Base-by-base conservation (phyloP, 2,113 vertebrate species). In the Tupaia chinensis region DNA sequence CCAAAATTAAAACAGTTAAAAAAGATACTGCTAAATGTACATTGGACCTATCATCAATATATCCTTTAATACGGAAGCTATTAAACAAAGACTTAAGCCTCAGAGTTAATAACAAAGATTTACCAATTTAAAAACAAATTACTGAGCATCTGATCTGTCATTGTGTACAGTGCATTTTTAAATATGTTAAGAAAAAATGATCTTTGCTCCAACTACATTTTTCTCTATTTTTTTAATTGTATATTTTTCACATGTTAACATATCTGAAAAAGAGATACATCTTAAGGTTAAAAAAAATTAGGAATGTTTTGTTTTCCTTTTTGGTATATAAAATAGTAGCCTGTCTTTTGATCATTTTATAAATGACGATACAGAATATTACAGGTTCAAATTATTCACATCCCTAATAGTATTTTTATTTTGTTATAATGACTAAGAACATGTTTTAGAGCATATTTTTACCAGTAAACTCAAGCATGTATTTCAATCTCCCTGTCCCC, bases 41-140 rank as follows among this genome's bases (percentile, higher is more conserved):
- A 96, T 63, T 87, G 34, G 72, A 1, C 2, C 58, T 80, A 76
- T 56, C 5, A 44, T n/a, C 97, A 44, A 44, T 44, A 44, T 44
- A 44, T 97, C 92, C 81, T 72, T 70, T 93, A 32, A 2, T 54
- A 58, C 79, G 86, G 5, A 95, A 95, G 94, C 34, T 74, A 69
- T 77, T 94, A 65, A 85, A 17, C 2, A 81, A 97, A 93, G 16
- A 23, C 70, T 78, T 93, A 20, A 96, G 1, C n/a, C 87, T 95
- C 5, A 1, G 0, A 70, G 74, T 87, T 68, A 56, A 29, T 34
- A 82, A 79, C 10, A 83, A 19, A 94, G 20, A 82, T 93, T 78
- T 66, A 69, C 3, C 9, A 74, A 58, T 44, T 89, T 81, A 44
- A 6, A 81, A 60, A 94, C 68, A 65, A 89, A 63, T 56, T 9